Base-by-base conservation (phyloP, 2,113 vertebrate species). In the Tringa solitaria region DNA sequence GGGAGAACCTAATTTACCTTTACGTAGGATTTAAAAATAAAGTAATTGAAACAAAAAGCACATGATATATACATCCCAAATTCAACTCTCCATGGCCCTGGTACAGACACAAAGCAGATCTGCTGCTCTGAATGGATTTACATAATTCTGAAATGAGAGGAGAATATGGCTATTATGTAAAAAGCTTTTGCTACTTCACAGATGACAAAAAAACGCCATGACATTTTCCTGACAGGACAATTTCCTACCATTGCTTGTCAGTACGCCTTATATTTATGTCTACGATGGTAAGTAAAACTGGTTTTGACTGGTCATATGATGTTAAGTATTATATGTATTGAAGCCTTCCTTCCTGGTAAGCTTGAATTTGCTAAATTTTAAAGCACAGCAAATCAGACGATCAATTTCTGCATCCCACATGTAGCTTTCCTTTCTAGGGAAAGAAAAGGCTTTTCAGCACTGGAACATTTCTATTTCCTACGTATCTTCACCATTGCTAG, bases 171-270 rank as follows among this genome's bases (percentile, higher is more conserved):
- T 67, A 89, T 86, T 97, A 92, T 68, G 77, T 77, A 97, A 96
- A 96, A 89, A 96, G 76, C 94, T 96, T 96, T 78, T 96, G 76
- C 87, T 90, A 10, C 84, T 97, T 93, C 90, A 93, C 90, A 97
- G 94, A 94, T 95, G 92, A 97, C 92, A 93, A 90, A 97, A 97
- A 84, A 46, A 45, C 2, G 64, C 86, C 56, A 50, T 76, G 97
- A 94, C 77, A 93, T 54, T 86, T 96, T 96, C 96, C 94, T 97
- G 95, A 97, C 95, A 96, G 79, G 77, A 94, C 33, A 43, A 95
- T 97, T 98, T 98, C 87, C 90, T 91, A 94, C 81, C 85, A 94
- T 53, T 64, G 87, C 84, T 93, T 93, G 85, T 89, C 93, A 95
- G 73, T 53, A 69, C 3, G 50, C 64, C 92, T 97, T 54, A 87